phyloP scores from a whole-genome alignment of 2,888 invertebrate genomes.

The Myathropa florea region DNA sequence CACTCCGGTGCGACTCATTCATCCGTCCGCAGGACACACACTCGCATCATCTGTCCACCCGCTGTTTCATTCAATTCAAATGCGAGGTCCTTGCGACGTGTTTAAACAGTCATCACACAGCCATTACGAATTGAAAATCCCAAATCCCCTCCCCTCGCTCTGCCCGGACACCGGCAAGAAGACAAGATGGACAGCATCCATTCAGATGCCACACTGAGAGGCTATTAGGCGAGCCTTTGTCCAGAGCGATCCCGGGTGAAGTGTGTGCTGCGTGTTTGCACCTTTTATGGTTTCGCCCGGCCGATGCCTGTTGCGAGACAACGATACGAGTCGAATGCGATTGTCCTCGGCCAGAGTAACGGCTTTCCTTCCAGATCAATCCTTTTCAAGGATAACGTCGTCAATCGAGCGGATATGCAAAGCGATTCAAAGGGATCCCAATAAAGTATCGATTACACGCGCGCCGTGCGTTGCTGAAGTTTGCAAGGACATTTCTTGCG shows the following conservation, averaged over 20 bases:
- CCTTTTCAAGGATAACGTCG: conserved; percentile 36
- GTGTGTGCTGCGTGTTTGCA: conserved; percentile 35
- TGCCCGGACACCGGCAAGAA: not conserved
- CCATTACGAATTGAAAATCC: conserved; percentile 65
- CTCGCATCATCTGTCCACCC: conserved; percentile 46
- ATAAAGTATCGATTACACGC: conserved; percentile 70
- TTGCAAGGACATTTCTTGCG: conserved; percentile 24
- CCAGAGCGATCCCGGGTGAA: conserved; percentile 40
- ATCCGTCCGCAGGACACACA: no score
- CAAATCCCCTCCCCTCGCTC: not conserved
- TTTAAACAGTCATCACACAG: conserved; percentile 65
- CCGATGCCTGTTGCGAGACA: not conserved
- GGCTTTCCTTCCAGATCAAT: conserved; percentile 21
- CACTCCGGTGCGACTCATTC: conserved; percentile 55
- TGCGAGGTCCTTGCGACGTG: conserved; percentile 40
- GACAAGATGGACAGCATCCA: conserved; percentile 15
- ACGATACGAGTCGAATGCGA: not conserved
- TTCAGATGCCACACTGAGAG: conserved; percentile 36
- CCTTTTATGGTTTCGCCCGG: conserved; percentile 49
- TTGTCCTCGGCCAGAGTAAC: not conserved
- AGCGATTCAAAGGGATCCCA: conserved; percentile 44
- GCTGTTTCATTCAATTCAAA: conserved; percentile 63
- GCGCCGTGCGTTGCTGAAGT: not conserved
- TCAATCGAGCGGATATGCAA: conserved; percentile 46
- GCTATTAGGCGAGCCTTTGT: conserved; percentile 66